Evolutionary conservation across 2,888 invertebrate species (phyloP).

Genomic region (Parascotia fuliginaria): DNA sequence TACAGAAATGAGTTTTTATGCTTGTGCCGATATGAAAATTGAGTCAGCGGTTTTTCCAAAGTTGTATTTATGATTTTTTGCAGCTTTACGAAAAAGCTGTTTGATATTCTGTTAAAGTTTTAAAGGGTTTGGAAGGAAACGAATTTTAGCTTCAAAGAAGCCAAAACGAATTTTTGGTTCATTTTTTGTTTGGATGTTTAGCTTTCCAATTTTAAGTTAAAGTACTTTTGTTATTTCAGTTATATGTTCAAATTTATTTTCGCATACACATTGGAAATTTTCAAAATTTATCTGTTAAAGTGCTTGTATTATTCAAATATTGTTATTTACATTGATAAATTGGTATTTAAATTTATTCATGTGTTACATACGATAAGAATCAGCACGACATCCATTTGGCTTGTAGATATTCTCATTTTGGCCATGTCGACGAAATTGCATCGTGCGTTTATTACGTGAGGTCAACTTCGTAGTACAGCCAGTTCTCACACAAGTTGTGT

Average conservation of each 20-base stretch:
- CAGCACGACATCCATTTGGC: constrained; percentile 26
- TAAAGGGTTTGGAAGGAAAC: constrained; percentile 9
- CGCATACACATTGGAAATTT: background rate
- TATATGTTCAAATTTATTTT: background rate
- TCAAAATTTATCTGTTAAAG: background rate
- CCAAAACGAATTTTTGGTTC: background rate
- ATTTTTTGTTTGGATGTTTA: background rate
- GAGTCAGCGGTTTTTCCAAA: constrained; percentile 29
- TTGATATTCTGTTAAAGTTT: constrained; percentile 26
- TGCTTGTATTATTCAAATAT: background rate
- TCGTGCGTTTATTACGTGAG: constrained; percentile 27
- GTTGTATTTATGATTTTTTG: constrained; percentile 25
- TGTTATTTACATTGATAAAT: background rate
- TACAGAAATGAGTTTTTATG: constrained; percentile 35
- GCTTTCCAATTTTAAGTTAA: background rate
- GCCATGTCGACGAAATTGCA: constrained; percentile 31
- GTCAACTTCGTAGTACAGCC: background rate
- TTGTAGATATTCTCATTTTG: constrained; percentile 22
- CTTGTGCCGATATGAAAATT: constrained; percentile 24
- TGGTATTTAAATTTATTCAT: constrained; percentile 3
- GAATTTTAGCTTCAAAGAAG: constrained; percentile 9
- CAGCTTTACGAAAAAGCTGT: constrained; percentile 16
- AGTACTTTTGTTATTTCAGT: background rate
- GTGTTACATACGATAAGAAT: constrained; percentile 25
- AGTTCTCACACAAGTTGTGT: background rate